These are phyloP conservation scores for Pica pica DNA, from an alignment of 2,113 vertebrate species.

Conservation along the genomic window DNA sequence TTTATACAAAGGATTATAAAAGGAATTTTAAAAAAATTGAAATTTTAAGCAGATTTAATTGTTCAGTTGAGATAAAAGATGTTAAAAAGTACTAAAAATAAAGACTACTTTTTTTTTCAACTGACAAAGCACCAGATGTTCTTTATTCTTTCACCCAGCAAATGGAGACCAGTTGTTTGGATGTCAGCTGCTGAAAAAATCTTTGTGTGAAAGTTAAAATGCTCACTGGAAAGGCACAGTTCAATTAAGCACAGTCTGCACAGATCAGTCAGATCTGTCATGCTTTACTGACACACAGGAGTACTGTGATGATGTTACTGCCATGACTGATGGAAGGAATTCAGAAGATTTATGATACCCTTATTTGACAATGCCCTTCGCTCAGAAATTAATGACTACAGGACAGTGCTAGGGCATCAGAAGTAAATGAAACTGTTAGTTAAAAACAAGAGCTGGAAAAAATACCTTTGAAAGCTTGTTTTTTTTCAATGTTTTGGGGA, in stretches of 20 bases:
- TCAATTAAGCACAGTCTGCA: background rate
- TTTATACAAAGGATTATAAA: background rate
- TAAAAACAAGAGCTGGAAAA: background rate
- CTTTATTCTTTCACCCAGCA: background rate
- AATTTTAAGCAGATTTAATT: background rate
- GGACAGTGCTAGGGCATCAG: background rate
- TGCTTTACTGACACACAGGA: background rate
- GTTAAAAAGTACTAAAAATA: background rate
- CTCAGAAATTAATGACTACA: background rate
- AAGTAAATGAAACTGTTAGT: background rate
- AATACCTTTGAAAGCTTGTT: background rate
- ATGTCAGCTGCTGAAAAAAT: background rate
- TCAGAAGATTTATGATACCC: constrained; percentile 2
- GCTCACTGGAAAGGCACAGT: constrained; percentile 11
- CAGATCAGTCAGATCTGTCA: constrained; percentile 9
- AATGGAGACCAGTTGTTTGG: background rate
- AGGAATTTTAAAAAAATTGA: background rate
- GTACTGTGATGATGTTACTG: constrained; percentile 15
- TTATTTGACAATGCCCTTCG: background rate
- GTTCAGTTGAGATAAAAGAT: background rate
- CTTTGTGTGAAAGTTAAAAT: constrained; percentile 7
- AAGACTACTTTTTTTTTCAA: background rate
- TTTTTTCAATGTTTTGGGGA: background rate
- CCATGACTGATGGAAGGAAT: background rate
- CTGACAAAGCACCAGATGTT: background rate